Evolutionary conservation across 2,113 vertebrate genomes (phyloP).

Genomic region (Craseonycteris thonglongyai): DNA sequence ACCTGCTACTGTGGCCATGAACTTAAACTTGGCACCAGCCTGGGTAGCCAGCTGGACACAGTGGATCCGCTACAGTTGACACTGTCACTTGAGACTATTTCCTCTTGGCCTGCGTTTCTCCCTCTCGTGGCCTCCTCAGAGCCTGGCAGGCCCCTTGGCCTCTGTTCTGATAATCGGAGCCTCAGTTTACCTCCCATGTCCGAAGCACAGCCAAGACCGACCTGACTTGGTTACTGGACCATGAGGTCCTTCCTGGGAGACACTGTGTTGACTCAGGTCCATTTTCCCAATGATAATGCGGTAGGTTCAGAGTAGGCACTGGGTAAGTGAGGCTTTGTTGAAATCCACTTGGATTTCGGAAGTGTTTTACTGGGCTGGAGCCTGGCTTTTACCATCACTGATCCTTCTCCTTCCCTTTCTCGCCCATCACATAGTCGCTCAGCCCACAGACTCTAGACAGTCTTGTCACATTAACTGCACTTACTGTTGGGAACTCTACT

Average conservation of each 20-base stretch:
- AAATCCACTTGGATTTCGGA: background rate
- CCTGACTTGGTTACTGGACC: too few relatives aligned
- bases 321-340: accelerated
- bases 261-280: accelerated
- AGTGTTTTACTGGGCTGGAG: too few relatives aligned
- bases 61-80: accelerated
- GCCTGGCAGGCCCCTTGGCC: accelerated
- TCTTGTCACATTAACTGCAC: background rate
- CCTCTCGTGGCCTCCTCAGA: background rate
- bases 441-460: background rate
- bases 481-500: too few relatives aligned
- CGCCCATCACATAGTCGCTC: accelerated
- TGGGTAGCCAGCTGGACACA: accelerated
- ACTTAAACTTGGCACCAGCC: too few relatives aligned
- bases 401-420: background rate
- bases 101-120: background rate
- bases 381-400: background rate
- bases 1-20: accelerated
- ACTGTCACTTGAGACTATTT: background rate
- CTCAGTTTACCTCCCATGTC: accelerated
- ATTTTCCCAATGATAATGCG: accelerated
- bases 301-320: accelerated
- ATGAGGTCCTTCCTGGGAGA: accelerated
- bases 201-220: accelerated
- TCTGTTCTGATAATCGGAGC: background rate